phyloP scores from a whole-genome alignment of 2,797 vertebrate species.

The Enteromius radiatus region DNA sequence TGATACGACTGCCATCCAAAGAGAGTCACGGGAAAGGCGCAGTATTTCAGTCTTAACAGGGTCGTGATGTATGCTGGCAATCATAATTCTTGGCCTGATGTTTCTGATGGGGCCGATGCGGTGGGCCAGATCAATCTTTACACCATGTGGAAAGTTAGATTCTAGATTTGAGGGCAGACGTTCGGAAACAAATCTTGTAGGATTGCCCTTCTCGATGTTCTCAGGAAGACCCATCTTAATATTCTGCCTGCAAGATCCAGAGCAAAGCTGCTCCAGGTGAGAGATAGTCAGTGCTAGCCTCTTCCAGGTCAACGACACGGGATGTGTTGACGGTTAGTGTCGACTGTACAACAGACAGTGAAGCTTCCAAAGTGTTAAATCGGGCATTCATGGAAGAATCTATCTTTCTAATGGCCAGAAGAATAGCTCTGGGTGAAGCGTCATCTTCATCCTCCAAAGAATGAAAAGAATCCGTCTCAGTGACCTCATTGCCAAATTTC shows the following conservation, averaged over 20 bases:
- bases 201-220: background rate
- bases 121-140: background rate
- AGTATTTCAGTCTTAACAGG: background rate
- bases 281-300: conserved; percentile 16
- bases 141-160: background rate
- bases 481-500: background rate
- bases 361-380: background rate
- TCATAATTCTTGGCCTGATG: background rate
- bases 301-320: background rate
- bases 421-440: background rate
- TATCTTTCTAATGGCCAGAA: background rate
- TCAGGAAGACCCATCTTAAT: background rate
- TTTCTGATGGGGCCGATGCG: background rate
- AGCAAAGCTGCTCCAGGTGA: background rate
- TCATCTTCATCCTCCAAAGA: background rate
- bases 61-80: background rate
- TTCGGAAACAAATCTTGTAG: background rate
- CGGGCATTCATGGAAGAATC: background rate
- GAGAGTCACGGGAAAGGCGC: background rate
- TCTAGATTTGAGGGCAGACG: background rate
- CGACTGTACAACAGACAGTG: background rate
- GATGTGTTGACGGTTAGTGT: background rate
- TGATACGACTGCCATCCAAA: background rate
- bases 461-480: background rate
- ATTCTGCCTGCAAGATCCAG: background rate